A percentile compares a stretch with the other conserved stretches of the same genome.
Conservation (phyloP, 2,888 invertebrate species). For the Brachyopa scutellaris region DNA sequence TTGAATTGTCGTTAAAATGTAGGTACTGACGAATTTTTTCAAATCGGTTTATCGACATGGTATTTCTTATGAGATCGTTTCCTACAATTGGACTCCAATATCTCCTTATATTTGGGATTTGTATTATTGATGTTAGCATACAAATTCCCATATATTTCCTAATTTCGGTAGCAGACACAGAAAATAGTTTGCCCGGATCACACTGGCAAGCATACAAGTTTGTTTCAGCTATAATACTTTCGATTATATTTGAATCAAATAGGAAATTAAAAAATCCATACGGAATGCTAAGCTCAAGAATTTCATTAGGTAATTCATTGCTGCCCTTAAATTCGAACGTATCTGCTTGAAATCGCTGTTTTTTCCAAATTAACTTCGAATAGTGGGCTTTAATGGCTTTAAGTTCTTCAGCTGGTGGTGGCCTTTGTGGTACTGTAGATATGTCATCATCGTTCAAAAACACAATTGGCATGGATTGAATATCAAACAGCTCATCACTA, state of each 20-base stretch:
- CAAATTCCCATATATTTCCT: not conserved
- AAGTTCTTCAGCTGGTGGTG: conserved; percentile 2
- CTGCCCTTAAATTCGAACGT: too few relatives aligned
- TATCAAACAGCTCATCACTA: not conserved
- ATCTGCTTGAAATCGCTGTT: not conserved
- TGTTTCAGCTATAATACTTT: not conserved
- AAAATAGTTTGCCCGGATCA: conserved; percentile 13
- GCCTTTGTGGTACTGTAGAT: not conserved
- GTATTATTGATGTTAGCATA: not conserved
- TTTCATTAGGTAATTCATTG: not conserved
- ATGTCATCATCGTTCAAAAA: not conserved
- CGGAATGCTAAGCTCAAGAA: not conserved
- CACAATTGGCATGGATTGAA: not conserved
- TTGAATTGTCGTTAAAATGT: not conserved
- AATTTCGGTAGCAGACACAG: not conserved
- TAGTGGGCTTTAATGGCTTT: conserved; percentile 2
- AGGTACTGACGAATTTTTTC: not conserved
- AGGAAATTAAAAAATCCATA: not conserved
- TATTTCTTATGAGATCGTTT: conserved; percentile 3
- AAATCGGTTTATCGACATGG: not conserved
- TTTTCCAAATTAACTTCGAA: conserved; percentile 10
- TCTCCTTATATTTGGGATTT: not conserved
- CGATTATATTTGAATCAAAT: not conserved
- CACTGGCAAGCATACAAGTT: conserved; percentile 1
- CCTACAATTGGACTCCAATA: not conserved